A percentile compares a stretch with the other conserved stretches of the same genome.
These are phyloP conservation scores for Helicoverpa zea DNA, from an alignment of 1,140 invertebrate genomes.

Conservation along the genomic window DNA sequence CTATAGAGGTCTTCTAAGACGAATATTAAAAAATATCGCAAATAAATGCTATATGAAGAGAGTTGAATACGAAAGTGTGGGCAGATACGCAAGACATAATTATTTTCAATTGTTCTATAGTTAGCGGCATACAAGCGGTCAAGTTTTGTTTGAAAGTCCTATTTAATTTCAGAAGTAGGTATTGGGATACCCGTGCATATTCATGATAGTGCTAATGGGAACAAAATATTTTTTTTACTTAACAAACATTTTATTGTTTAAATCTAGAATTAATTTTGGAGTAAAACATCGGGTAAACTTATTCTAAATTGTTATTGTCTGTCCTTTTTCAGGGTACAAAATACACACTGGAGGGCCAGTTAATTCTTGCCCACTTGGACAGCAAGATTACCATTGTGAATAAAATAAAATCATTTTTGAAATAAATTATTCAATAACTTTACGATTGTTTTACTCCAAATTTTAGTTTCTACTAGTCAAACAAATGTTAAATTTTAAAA, in stretches of 20 bases:
- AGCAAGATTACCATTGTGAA: conserved; percentile 57
- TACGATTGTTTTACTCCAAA: conserved; percentile 60
- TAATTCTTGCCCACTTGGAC: conserved; percentile 57
- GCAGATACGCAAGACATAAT: too few relatives aligned
- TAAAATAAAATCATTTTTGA: conserved; percentile 46
- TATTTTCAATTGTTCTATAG: too few relatives aligned
- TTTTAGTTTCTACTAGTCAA: background rate
- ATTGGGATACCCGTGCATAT: too few relatives aligned
- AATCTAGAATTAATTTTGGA: conserved; percentile 40
- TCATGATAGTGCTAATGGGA: too few relatives aligned
- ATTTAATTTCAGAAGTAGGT: too few relatives aligned
- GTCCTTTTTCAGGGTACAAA: conserved; percentile 71
- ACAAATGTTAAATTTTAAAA: background rate
- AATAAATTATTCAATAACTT: conserved; percentile 53
- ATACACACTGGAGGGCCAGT: conserved; percentile 51
- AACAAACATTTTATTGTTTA: background rate
- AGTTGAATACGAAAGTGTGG: too few relatives aligned
- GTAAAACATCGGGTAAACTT: conserved; percentile 56
- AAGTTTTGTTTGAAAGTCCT: too few relatives aligned
- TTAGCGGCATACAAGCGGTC: too few relatives aligned
- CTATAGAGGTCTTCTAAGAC: too few relatives aligned
- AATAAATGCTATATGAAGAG: too few relatives aligned
- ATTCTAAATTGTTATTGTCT: conserved; percentile 50
- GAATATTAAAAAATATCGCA: too few relatives aligned
- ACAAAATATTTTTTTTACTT: too few relatives aligned